Conservation (phyloP, 2,797 vertebrate genomes). For the Poeciliopsis paucimaculata region DNA sequence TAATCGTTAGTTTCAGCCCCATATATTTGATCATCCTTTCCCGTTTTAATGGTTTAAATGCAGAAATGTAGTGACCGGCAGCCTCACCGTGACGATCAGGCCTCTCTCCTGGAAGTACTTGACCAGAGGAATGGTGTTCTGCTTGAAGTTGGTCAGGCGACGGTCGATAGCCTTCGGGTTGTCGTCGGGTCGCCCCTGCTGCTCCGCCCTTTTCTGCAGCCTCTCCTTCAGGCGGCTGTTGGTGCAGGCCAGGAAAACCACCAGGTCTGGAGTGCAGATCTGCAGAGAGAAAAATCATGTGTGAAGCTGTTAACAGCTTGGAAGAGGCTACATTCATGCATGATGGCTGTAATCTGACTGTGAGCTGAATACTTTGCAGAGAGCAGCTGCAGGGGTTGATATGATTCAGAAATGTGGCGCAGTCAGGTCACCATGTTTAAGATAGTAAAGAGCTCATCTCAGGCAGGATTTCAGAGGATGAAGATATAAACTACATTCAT, state of each 20-base stretch:
- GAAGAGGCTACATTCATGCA: conserved; percentile 10
- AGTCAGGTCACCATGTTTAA: conserved; percentile 13
- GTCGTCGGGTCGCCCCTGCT: conserved; percentile 97
- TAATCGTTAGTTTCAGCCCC: no score
- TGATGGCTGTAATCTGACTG: neutral
- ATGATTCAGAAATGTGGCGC: conserved; percentile 15
- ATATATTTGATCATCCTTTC: no score
- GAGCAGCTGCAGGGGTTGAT: neutral
- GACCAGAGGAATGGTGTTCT: conserved; percentile 92
- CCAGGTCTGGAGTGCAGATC: conserved; percentile 97
- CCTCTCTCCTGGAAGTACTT: conserved; percentile 98
- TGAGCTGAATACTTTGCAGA: neutral
- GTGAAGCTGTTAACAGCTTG: neutral
- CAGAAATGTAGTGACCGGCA: neutral
- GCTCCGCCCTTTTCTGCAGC: conserved; percentile 90
- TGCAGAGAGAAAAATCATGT: conserved; percentile 50
- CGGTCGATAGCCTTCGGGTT: conserved; percentile 97
- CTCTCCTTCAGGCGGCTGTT: conserved; percentile 94
- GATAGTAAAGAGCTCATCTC: conserved; percentile 15
- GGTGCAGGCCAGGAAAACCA: conserved; percentile 94
- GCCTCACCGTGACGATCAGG: conserved; percentile 89
- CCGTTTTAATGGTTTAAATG: no score
- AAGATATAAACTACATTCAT: neutral
- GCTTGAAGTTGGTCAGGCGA: conserved; percentile 94
- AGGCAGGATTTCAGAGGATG: neutral